Evolutionary conservation across 53 echinoderm and acorn worm genomes (phyloP).

Genomic region (Temnopleurus reevesii): DNA sequence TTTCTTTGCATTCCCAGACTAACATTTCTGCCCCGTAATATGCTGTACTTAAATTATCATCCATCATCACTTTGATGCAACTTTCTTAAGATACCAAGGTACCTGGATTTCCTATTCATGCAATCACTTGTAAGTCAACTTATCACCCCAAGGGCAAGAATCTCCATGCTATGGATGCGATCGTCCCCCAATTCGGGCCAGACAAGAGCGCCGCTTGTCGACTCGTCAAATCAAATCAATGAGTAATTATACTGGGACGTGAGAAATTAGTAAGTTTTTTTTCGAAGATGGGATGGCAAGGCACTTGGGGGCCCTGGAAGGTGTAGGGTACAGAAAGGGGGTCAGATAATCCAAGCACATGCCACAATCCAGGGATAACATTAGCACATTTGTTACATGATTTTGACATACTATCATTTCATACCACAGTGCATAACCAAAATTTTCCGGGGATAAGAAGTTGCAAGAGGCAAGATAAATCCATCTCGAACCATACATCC

Average conservation of each 20-base stretch:
- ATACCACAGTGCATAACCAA: too few relatives aligned
- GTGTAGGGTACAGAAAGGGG: background rate
- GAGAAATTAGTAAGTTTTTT: background rate
- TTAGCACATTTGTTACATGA: too few relatives aligned
- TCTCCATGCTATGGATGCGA: background rate
- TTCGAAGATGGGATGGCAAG: background rate
- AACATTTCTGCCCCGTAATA: background rate
- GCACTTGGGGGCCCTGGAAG: background rate
- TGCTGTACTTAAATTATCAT: background rate
- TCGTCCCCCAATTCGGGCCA: background rate
- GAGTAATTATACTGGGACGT: constrained; percentile 11
- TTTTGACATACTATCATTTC: too few relatives aligned
- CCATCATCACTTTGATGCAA: background rate
- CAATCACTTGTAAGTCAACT: constrained; percentile 1
- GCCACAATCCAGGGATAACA: too few relatives aligned
- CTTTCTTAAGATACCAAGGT: background rate
- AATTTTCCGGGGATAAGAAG: too few relatives aligned
- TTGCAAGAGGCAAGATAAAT: too few relatives aligned
- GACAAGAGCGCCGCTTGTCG: constrained; percentile 27
- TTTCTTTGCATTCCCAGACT: background rate
- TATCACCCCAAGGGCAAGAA: background rate
- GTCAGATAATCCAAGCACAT: too few relatives aligned
- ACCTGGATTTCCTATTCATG: background rate
- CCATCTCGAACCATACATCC: too few relatives aligned
- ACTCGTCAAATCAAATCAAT: constrained; percentile 25